These are phyloP conservation scores for Miniopterus natalensis DNA, from an alignment of 2,113 vertebrate genomes.

Conservation along the genomic window DNA sequence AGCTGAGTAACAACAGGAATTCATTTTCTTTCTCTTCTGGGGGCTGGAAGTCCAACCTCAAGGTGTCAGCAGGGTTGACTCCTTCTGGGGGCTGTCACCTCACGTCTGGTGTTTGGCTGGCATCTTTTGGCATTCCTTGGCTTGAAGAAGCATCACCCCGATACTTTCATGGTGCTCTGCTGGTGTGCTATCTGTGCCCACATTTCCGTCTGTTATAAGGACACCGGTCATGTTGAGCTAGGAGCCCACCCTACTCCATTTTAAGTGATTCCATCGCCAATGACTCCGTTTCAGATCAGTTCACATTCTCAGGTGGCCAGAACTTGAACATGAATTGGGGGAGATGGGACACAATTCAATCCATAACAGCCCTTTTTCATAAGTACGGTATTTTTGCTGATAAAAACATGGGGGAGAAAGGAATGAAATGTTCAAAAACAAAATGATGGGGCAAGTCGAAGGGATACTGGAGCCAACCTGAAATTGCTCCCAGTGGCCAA, in stretches of 20 bases:
- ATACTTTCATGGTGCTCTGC: rapidly evolving
- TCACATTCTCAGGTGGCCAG: background rate
- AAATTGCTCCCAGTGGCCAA: background rate
- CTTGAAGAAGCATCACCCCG: background rate
- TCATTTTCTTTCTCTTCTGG: background rate
- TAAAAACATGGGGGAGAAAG: background rate
- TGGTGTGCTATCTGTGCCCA: background rate
- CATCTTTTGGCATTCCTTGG: background rate
- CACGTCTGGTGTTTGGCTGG: background rate
- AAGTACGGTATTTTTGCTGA: background rate
- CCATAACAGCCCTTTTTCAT: background rate
- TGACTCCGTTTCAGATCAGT: background rate
- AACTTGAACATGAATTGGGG: background rate
- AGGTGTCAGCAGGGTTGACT: background rate
- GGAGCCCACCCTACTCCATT: background rate
- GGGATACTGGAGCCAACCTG: background rate
- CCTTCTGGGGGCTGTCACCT: background rate
- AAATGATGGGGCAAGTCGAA: background rate
- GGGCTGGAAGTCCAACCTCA: background rate
- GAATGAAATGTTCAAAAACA: background rate
- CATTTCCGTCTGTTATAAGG: background rate
- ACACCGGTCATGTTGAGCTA: rapidly evolving
- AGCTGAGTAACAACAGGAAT: background rate
- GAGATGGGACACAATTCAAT: background rate
- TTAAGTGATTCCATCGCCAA: background rate